phyloP scores from a whole-genome alignment of 1,140 invertebrate species.

The Euura lappo region DNA sequence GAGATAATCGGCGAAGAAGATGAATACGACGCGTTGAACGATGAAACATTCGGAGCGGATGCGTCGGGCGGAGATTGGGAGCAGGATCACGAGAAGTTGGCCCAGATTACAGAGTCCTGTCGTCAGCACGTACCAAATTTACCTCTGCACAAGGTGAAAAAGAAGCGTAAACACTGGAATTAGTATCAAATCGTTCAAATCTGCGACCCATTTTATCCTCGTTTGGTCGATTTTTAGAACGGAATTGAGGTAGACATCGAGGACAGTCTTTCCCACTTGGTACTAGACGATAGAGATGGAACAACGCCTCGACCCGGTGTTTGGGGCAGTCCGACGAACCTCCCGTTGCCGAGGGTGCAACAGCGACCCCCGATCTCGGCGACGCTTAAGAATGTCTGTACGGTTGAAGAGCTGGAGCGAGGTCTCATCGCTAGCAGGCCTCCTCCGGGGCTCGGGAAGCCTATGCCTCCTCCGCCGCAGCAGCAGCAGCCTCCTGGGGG shows the following conservation, averaged over 20 bases:
- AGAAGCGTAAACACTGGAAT: constrained; percentile 15
- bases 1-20: constrained; percentile 76
- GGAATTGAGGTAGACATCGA: constrained; percentile 48
- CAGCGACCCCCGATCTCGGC: constrained; percentile 37
- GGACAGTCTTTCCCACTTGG: constrained; percentile 64
- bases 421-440: constrained; percentile 57
- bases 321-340: constrained; percentile 56
- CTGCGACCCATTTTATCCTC: neutral
- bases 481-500: constrained; percentile 39
- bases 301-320: constrained; percentile 58
- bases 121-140: constrained; percentile 50
- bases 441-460: constrained; percentile 46
- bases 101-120: constrained; percentile 64
- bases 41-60: constrained; percentile 86
- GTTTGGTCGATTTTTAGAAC: constrained; percentile 47
- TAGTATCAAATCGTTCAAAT: neutral
- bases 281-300: constrained; percentile 65
- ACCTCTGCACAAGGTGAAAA: constrained; percentile 35
- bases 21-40: constrained; percentile 88
- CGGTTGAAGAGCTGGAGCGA: constrained; percentile 65
- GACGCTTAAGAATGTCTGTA: constrained; percentile 58
- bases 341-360: constrained; percentile 39
- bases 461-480: constrained; percentile 32
- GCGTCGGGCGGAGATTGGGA: constrained; percentile 76
- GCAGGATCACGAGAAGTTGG: constrained; percentile 71